Percentiles rank a stretch among this genome's conserved stretches.
Evolutionary conservation across 2,888 invertebrate species (phyloP).

Genomic region (Lydus trimaculatus): DNA sequence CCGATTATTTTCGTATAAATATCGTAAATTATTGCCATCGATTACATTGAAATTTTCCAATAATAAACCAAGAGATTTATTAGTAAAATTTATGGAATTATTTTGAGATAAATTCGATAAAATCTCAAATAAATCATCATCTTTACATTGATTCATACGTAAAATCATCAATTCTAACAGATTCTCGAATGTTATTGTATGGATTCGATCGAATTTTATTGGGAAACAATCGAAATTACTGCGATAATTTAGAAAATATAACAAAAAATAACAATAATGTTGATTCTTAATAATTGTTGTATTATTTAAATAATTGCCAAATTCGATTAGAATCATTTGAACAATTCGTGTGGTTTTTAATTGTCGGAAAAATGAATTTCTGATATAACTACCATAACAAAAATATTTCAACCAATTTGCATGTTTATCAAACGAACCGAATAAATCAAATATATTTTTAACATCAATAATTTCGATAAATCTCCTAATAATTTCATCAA

Average conservation of each 20-base stretch:
- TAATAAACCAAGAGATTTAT: slow-evolving; percentile 29
- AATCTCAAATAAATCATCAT: slow-evolving; percentile 22
- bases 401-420: slow-evolving; percentile 38
- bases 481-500: slow-evolving; percentile 32
- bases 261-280: slow-evolving; percentile 18
- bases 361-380: slow-evolving; percentile 29
- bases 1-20: slow-evolving; percentile 25
- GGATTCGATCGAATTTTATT: background rate
- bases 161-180: slow-evolving; percentile 15
- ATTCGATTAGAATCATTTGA: slow-evolving; percentile 11
- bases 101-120: slow-evolving; percentile 27
- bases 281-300: slow-evolving; percentile 10
- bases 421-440: slow-evolving; percentile 35
- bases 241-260: slow-evolving; percentile 23
- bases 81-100: slow-evolving; percentile 26
- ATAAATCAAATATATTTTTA: slow-evolving; percentile 30
- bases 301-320: slow-evolving; percentile 5
- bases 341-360: slow-evolving; percentile 19
- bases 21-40: slow-evolving; percentile 26
- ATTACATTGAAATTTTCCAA: slow-evolving; percentile 32
- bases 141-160: slow-evolving; percentile 22
- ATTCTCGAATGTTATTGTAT: slow-evolving; percentile 1
- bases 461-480: slow-evolving; percentile 31
- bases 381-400: slow-evolving; percentile 29
- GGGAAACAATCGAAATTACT: slow-evolving; percentile 15